A percentile compares a stretch with the other conserved stretches of the same genome.
Conservation (phyloP, 2,797 vertebrate genomes). For the Premnoplex brunnescens region DNA sequence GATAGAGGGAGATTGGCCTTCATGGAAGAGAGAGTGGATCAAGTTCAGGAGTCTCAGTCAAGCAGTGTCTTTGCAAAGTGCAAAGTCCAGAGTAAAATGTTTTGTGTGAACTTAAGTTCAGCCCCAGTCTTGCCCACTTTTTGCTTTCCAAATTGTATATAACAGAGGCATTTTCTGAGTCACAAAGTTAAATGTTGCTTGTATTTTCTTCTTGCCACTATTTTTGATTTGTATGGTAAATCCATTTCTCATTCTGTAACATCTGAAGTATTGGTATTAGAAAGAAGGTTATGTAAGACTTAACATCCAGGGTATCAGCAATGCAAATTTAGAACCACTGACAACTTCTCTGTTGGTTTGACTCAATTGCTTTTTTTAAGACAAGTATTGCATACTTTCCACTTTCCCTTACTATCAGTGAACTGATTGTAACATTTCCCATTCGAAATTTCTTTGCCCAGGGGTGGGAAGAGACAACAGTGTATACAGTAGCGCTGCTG, state of each 20-base stretch:
- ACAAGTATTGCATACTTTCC: background rate
- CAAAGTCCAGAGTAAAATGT: background rate
- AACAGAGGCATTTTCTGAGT: background rate
- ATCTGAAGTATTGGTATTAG: background rate
- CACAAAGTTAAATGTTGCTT: background rate
- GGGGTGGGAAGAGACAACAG: background rate
- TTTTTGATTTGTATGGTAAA: background rate
- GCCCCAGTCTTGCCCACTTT: background rate
- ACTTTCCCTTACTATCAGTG: background rate
- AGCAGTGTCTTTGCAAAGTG: background rate
- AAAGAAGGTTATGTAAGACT: background rate
- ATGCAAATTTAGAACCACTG: background rate
- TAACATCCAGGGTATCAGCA: background rate
- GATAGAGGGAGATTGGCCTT: background rate
- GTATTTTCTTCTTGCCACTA: background rate
- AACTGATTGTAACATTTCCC: background rate
- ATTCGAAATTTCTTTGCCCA: background rate
- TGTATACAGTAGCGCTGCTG: background rate
- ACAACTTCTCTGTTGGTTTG: background rate
- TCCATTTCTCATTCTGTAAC: background rate
- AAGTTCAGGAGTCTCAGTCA: background rate
- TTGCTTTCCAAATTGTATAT: background rate
- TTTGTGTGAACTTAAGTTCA: background rate
- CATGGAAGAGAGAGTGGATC: background rate
- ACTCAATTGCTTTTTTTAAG: background rate